Conservation (phyloP, 1,140 invertebrate species). For the Colletes latitarsis region DNA sequence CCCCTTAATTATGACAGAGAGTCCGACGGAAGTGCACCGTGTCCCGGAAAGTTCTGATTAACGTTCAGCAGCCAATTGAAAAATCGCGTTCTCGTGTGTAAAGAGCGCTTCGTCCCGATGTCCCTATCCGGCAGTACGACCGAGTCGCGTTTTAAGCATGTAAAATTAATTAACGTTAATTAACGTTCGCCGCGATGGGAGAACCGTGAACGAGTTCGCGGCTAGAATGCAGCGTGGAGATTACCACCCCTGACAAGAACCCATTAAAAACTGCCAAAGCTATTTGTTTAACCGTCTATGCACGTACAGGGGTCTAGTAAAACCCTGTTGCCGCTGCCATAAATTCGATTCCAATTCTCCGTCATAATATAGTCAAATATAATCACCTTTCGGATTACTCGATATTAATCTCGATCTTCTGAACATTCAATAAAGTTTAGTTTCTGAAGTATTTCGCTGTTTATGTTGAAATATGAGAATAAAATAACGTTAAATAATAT, state of each 20-base stretch:
- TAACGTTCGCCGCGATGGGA: constrained; percentile 48
- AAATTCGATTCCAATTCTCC: constrained; percentile 12
- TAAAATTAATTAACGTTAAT: constrained; percentile 68
- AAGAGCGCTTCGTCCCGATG: constrained; percentile 11
- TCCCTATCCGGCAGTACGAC: constrained; percentile 1
- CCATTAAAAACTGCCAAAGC: constrained; percentile 56
- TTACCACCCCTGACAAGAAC: constrained; percentile 37
- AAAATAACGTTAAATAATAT: too few relatives aligned
- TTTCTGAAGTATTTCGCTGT: too few relatives aligned
- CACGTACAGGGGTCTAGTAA: neutral
- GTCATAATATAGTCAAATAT: neutral
- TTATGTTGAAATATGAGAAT: too few relatives aligned
- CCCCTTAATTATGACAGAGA: constrained; percentile 28
- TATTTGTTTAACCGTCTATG: constrained; percentile 50
- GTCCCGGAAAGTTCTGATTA: constrained; percentile 32
- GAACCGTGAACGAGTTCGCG: constrained; percentile 41
- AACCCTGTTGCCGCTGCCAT: constrained; percentile 11
- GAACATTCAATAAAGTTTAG: too few relatives aligned
- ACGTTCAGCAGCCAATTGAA: constrained; percentile 36
- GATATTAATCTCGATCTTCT: constrained; percentile 4
- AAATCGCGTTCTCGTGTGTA: constrained; percentile 25
- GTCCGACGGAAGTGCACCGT: constrained; percentile 3
- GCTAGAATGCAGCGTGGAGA: constrained; percentile 45
- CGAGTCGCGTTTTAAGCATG: constrained; percentile 53
- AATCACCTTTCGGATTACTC: neutral